Conservation (phyloP, 2,113 vertebrate species). For the Pterocles orientalis region DNA sequence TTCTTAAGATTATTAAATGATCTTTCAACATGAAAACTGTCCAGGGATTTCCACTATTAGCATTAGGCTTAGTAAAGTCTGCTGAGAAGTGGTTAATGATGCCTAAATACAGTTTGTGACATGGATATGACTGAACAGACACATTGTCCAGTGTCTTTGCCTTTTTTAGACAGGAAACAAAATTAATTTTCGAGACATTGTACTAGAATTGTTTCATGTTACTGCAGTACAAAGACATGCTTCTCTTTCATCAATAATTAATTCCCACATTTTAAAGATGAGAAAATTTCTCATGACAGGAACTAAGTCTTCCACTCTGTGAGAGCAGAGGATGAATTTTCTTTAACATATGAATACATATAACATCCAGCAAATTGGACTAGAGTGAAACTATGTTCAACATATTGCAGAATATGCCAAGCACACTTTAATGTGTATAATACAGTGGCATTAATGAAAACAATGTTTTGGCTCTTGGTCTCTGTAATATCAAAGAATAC, state of each 20-base stretch:
- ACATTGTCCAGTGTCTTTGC: background rate
- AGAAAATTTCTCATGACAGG: background rate
- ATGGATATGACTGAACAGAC: background rate
- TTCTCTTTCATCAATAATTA: slow-evolving; percentile 33
- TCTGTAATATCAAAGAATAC: background rate
- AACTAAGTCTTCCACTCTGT: background rate
- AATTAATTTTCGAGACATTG: background rate
- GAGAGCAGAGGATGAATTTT: background rate
- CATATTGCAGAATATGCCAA: background rate
- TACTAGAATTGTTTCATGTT: slow-evolving; percentile 1
- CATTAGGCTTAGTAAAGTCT: background rate
- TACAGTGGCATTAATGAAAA: background rate
- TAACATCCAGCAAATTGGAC: slow-evolving; percentile 12
- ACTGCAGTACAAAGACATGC: background rate
- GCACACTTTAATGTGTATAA: background rate
- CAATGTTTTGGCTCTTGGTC: background rate
- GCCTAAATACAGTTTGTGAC: background rate
- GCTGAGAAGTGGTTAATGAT: background rate
- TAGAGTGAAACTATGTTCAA: background rate
- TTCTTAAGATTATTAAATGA: background rate
- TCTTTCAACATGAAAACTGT: background rate
- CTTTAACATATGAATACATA: background rate
- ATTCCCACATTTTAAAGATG: background rate
- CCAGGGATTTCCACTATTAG: background rate
- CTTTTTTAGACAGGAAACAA: background rate